Percentiles rank a stretch among this genome's conserved stretches.
Conservation (phyloP, 2,888 invertebrate genomes). For the Sminthurides aquaticus region DNA sequence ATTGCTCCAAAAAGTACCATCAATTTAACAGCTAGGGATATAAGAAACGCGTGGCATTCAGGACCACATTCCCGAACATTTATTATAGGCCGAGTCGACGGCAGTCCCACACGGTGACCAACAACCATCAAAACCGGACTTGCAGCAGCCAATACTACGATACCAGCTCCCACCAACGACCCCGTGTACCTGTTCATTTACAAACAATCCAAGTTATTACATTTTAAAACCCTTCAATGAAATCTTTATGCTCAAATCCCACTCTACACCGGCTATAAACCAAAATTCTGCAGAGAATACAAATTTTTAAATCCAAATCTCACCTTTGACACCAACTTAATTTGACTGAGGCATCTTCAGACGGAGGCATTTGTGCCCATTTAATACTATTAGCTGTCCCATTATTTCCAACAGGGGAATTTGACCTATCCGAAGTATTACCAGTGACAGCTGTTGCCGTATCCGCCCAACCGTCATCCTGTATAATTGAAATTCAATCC, state of each 20-base stretch:
- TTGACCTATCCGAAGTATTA: conserved; percentile 90
- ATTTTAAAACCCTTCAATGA: neutral
- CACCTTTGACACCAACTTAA: conserved; percentile 40
- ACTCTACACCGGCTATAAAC: no score
- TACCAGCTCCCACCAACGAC: conserved; percentile 66
- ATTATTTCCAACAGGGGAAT: conserved; percentile 53
- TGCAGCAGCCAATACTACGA: conserved; percentile 75
- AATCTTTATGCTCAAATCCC: no score
- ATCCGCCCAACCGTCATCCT: conserved; percentile 99
- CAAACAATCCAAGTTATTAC: neutral
- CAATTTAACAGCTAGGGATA: conserved; percentile 84
- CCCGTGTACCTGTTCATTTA: conserved; percentile 76
- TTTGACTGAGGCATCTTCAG: conserved; percentile 32
- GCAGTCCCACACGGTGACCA: conserved; percentile 41
- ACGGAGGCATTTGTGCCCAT: conserved; percentile 37
- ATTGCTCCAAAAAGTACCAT: conserved; percentile 79
- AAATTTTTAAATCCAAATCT: neutral
- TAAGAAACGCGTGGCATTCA: conserved; percentile 86
- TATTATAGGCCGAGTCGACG: conserved; percentile 33
- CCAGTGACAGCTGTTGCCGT: conserved; percentile 95
- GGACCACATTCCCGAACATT: conserved; percentile 68
- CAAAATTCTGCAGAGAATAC: no score
- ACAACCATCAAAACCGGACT: conserved; percentile 94
- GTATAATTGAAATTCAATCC: conserved; percentile 44
- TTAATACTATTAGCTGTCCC: conserved; percentile 35